Base-by-base conservation (phyloP, 2,113 vertebrate species). In the Hymenochirus boettgeri region DNA sequence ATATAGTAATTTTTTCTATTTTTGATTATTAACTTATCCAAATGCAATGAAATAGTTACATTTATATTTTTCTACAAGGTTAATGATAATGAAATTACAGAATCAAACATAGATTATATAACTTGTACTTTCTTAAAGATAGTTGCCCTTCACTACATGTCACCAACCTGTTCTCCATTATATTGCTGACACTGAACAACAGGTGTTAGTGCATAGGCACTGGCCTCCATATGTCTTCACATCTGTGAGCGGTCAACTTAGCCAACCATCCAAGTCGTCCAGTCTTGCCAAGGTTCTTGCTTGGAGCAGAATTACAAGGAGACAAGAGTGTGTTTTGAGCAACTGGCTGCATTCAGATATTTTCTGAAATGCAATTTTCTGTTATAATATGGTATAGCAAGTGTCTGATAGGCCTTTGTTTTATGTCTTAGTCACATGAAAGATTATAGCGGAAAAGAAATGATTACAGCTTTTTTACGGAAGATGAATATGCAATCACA, bases 151-250 rank as follows among this genome's bases (percentile, higher is more conserved):
- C 77, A 78, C 71, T 79, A 75, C 73, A 75, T 77, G 59, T 74
- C 74, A 74, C 77, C 80, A 83, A 82, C 82, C 88, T 85, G 87
- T 90, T 86, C 80, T 80, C 83, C 76, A 86, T 85, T 80, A 76
- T 85, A 84, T 83, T 83, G 86, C 83, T 76, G 80, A 71, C 80
- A 82, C 74, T 72, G 81, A 80, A 86, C 89, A 92, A 95, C 92
- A 93, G 92, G 92, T 95, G 90, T 81, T 77, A 75, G 77, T 53
- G 77, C 83, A 75, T 69, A 71, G 79, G 81, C 83, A 86, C 79
- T 80, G 77, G 79, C 78, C 84, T 75, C 88, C 91, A 89, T 90
- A 89, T 93, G 92, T 78, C 83, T 73, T 70, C 76, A 85, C 92
- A 92, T 88, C 90, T 95, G 91, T 84, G 83, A 82, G 75, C 69